A percentile compares a stretch with the other conserved stretches of the same genome.
Conservation (phyloP, 2,888 invertebrate species). For the Cheilosia urbana region DNA sequence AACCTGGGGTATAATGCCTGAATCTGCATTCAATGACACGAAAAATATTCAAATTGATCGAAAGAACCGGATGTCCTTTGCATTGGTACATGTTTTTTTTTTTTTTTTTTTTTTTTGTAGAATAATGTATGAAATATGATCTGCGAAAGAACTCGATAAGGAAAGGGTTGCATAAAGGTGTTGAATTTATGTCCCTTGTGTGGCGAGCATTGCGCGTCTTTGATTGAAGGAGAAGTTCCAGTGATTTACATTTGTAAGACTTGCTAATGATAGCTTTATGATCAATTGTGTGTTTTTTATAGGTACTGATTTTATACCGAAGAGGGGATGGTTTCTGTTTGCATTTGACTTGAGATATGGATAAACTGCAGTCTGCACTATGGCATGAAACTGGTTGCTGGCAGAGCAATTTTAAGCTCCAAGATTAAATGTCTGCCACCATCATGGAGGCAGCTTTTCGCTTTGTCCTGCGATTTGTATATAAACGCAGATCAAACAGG, state of each 20-base stretch:
- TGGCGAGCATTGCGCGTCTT: constrained; percentile 28
- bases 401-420: too few species aligned
- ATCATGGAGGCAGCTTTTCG: too few species aligned
- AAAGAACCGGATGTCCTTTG: constrained; percentile 76
- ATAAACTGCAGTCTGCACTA: too few species aligned
- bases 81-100: constrained; percentile 36
- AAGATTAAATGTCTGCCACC: too few species aligned
- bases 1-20: constrained; percentile 74
- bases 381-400: too few species aligned
- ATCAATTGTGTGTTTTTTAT: not conserved
- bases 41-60: constrained; percentile 78
- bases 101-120: constrained; percentile 16
- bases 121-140: constrained; percentile 72
- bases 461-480: too few species aligned
- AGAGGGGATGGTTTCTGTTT: too few species aligned
- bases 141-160: constrained; percentile 48
- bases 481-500: too few species aligned
- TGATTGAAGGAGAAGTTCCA: constrained; percentile 6
- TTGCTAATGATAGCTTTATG: constrained; percentile 55
- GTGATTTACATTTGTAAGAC: constrained; percentile 43
- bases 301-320: too few species aligned
- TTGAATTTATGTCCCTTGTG: constrained; percentile 37
- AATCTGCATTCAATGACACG: constrained; percentile 78
- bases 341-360: too few species aligned
- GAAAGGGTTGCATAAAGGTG: constrained; percentile 70